Conservation (phyloP, 2,888 invertebrate species). For the Ectemnius lituratus region DNA sequence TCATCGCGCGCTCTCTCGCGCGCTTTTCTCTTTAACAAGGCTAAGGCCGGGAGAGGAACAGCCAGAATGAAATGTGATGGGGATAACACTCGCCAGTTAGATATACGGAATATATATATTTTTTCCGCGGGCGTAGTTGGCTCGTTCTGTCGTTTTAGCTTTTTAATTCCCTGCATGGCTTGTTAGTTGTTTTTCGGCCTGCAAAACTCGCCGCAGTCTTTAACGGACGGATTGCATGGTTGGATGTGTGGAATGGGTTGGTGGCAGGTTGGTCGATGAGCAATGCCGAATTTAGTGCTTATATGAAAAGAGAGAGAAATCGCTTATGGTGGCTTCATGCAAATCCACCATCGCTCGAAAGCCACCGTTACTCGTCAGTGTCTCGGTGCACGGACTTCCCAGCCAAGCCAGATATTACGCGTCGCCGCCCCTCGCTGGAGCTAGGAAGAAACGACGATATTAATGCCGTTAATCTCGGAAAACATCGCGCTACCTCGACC, state of each 20-base stretch:
- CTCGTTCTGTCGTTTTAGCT: neutral
- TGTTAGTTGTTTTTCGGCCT: neutral
- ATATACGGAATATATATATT: neutral
- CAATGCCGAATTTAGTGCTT: constrained; percentile 60
- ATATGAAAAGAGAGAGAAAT: constrained; percentile 50
- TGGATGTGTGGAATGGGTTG: too few species aligned
- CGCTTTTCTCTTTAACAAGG: neutral
- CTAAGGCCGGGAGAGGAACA: neutral
- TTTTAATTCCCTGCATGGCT: neutral
- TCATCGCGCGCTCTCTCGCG: neutral
- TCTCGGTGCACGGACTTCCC: constrained; percentile 20
- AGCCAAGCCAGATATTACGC: constrained; percentile 29
- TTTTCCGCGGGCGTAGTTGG: neutral
- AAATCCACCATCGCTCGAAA: constrained; percentile 45
- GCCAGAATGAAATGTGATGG: neutral
- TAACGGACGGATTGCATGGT: too few species aligned
- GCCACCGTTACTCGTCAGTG: constrained; percentile 31
- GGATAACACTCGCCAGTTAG: neutral
- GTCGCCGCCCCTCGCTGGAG: constrained; percentile 9
- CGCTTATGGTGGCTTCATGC: constrained; percentile 59
- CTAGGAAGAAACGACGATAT: constrained; percentile 19
- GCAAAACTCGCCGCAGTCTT: neutral
- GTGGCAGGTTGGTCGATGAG: neutral
- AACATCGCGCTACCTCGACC: constrained; percentile 1
- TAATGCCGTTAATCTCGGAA: constrained; percentile 32